phyloP scores from a whole-genome alignment of 2,113 vertebrate genomes.

The Platichthys stellatus region DNA sequence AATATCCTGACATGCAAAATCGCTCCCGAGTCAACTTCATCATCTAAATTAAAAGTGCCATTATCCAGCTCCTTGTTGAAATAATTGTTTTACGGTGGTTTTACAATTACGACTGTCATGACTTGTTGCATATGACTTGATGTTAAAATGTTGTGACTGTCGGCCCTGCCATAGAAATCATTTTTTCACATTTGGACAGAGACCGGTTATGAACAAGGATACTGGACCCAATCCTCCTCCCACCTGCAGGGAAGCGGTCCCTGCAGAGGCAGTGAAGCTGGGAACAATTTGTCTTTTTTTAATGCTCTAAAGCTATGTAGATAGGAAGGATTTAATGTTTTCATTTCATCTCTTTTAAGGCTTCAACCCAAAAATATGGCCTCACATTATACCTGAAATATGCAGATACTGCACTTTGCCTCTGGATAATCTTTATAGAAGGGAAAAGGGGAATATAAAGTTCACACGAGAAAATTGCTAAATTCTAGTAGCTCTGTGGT shows the following conservation, averaged over 20 bases:
- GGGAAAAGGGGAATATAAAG: background rate
- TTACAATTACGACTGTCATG: conserved; percentile 6
- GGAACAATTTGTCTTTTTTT: background rate
- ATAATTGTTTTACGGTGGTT: conserved; percentile 10
- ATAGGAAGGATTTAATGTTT: background rate
- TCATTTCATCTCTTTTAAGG: background rate
- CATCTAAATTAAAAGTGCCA: conserved; percentile 26
- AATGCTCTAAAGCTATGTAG: background rate
- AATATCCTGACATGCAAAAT: conserved; percentile 18
- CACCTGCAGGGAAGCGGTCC: background rate
- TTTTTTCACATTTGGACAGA: background rate
- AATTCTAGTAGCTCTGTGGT: background rate
- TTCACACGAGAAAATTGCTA: background rate
- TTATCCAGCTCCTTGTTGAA: conserved; percentile 1
- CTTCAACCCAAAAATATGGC: background rate
- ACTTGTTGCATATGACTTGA: conserved; percentile 8
- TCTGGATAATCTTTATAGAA: background rate
- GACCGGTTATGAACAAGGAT: background rate
- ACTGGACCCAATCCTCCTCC: background rate
- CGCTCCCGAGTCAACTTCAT: conserved; percentile 18
- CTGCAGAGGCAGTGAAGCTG: background rate
- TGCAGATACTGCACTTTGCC: conserved; percentile 10
- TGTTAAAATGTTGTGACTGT: conserved; percentile 22
- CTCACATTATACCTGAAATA: conserved; percentile 1
- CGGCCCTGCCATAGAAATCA: background rate